These are phyloP conservation scores for Neosalanx taihuensis DNA, from an alignment of 2,797 vertebrate species.

Conservation along the genomic window DNA sequence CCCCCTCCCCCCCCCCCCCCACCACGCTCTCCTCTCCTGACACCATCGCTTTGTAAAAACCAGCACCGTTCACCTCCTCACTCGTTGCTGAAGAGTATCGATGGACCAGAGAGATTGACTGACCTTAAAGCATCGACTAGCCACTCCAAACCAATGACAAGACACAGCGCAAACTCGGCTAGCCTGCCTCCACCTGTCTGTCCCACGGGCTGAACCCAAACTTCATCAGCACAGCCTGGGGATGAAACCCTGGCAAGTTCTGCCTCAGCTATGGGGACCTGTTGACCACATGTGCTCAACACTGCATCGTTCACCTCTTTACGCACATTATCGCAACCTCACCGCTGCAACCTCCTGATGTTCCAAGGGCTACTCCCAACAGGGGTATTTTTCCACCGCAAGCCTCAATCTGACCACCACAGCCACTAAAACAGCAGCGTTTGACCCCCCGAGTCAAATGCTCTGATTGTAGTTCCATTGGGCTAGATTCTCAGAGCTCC, in stretches of 20 bases:
- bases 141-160: slow-evolving; percentile 2
- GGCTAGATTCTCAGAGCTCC: neutral
- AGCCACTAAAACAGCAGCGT: slow-evolving; percentile 42
- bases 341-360: slow-evolving; percentile 33
- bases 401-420: slow-evolving; percentile 57
- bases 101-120: slow-evolving; percentile 41
- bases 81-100: slow-evolving; percentile 40
- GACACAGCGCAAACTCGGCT: slow-evolving; percentile 37
- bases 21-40: slow-evolving; percentile 21
- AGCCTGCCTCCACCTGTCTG: slow-evolving; percentile 20
- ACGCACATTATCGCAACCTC: slow-evolving; percentile 25
- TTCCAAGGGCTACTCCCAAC: slow-evolving; percentile 59
- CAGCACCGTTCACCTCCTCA: slow-evolving; percentile 29
- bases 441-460: slow-evolving; percentile 41
- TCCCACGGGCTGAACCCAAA: slow-evolving; percentile 21
- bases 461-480: slow-evolving; percentile 25
- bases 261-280: neutral
- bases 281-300: slow-evolving; percentile 3
- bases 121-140: slow-evolving; percentile 27
- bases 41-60: slow-evolving; percentile 29
- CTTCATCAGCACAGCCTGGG: neutral
- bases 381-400: slow-evolving; percentile 50
- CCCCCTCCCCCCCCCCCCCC: slow-evolving; percentile 18
- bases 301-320: slow-evolving; percentile 25
- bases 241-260: slow-evolving; percentile 11